A percentile compares a stretch with the other conserved stretches of the same genome.
Evolutionary conservation across 2,888 invertebrate species (phyloP).

Genomic region (Drosophila maculinotata): DNA sequence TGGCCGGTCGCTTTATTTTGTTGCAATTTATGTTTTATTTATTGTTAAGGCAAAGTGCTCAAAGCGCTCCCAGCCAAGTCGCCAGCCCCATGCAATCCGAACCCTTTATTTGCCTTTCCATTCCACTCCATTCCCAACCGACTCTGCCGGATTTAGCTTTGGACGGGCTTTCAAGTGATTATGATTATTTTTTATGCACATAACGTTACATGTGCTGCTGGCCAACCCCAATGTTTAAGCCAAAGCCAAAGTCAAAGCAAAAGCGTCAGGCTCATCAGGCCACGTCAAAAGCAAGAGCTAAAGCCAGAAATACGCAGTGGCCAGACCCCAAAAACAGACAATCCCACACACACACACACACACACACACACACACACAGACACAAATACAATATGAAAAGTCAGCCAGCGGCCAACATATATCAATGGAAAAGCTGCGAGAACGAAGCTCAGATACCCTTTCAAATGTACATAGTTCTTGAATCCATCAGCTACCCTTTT

Average conservation of each 20-base stretch:
- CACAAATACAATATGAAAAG: constrained; percentile 6
- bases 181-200: constrained; percentile 80
- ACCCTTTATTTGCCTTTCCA: constrained; percentile 52
- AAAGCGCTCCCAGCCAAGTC: constrained; percentile 58
- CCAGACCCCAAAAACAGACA: constrained; percentile 28
- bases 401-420: constrained; percentile 33
- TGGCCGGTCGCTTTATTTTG: no score
- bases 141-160: constrained; percentile 38
- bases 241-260: constrained; percentile 37
- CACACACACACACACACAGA: constrained; percentile 1
- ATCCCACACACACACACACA: background rate
- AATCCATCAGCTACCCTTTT: no score
- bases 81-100: constrained; percentile 17
- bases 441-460: constrained; percentile 16
- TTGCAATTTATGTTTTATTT: constrained; percentile 64
- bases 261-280: constrained; percentile 58
- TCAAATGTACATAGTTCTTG: no score
- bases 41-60: constrained; percentile 61
- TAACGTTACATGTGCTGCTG: constrained; percentile 58
- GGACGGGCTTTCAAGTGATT: constrained; percentile 76
- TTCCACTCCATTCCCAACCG: background rate
- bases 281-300: constrained; percentile 63
- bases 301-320: constrained; percentile 12
- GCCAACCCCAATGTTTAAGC: constrained; percentile 32
- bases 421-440: background rate